Conservation (phyloP, 2,797 vertebrate genomes). For the Iguana delicatissima region DNA sequence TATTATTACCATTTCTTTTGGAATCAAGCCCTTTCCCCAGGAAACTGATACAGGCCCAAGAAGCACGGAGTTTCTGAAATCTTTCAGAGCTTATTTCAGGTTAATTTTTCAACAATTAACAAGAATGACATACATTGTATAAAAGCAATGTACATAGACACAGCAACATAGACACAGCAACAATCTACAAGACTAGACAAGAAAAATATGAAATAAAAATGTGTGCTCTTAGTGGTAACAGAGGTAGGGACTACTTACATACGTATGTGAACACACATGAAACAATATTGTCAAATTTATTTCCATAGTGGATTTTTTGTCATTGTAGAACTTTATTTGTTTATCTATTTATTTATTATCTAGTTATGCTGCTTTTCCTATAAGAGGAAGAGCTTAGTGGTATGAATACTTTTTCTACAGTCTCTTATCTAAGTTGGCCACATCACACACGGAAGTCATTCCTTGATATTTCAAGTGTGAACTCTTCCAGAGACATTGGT, state of each 20-base stretch:
- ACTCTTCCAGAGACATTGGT: background rate
- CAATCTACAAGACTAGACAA: background rate
- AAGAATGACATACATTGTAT: background rate
- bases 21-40: background rate
- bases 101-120: background rate
- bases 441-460: background rate
- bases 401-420: no score
- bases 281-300: background rate
- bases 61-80: slow-evolving; percentile 6
- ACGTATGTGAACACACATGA: no score
- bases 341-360: background rate
- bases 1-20: slow-evolving; percentile 59
- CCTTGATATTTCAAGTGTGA: background rate
- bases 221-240: background rate
- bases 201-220: background rate
- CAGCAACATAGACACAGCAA: background rate
- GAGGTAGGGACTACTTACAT: background rate
- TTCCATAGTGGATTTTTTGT: background rate
- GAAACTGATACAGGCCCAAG: background rate
- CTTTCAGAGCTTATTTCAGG: background rate
- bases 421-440: background rate
- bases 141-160: no score
- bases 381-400: background rate
- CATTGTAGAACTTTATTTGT: background rate
- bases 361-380: background rate